These are phyloP conservation scores for Gallinago nigripennis DNA, from an alignment of 2,797 vertebrate species.

Conservation along the genomic window DNA sequence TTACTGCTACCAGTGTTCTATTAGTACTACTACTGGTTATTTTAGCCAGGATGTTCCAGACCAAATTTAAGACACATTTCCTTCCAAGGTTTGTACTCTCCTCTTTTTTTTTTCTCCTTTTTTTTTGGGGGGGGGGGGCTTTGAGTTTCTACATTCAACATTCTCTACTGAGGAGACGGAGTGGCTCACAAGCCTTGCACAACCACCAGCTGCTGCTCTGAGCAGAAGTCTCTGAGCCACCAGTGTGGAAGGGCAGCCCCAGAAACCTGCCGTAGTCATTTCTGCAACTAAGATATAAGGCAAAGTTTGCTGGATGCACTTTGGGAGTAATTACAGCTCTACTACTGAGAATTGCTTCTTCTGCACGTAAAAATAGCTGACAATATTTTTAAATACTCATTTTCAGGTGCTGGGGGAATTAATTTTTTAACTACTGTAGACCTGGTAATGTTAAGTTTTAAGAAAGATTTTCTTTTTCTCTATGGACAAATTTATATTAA, in stretches of 20 bases:
- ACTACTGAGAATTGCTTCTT: neutral
- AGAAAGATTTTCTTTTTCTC: slow-evolving; percentile 1
- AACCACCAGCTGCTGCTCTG: neutral
- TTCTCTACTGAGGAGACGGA: neutral
- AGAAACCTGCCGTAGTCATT: neutral
- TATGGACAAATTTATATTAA: neutral
- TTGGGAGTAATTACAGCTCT: slow-evolving; percentile 12
- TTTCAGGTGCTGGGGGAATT: slow-evolving; percentile 33
- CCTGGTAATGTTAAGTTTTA: slow-evolving; percentile 22
- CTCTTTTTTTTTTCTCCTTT: neutral
- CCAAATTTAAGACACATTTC: slow-evolving; percentile 85
- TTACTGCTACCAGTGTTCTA: slow-evolving; percentile 86
- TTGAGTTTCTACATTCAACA: neutral
- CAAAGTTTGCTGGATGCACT: neutral
- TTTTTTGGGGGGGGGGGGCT: neutral
- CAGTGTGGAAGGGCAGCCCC: neutral
- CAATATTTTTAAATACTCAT: slow-evolving; percentile 4
- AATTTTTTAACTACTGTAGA: slow-evolving; percentile 37
- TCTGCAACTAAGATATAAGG: neutral
- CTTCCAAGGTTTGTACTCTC: slow-evolving; percentile 77
- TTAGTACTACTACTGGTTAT: slow-evolving; percentile 85
- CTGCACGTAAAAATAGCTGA: slow-evolving; percentile 33
- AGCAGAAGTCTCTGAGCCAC: neutral
- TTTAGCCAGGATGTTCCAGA: slow-evolving; percentile 85
- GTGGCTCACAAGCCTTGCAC: neutral